Evolutionary conservation across 1,140 invertebrate species (phyloP).

Genomic region (Lanistes nyassanus): DNA sequence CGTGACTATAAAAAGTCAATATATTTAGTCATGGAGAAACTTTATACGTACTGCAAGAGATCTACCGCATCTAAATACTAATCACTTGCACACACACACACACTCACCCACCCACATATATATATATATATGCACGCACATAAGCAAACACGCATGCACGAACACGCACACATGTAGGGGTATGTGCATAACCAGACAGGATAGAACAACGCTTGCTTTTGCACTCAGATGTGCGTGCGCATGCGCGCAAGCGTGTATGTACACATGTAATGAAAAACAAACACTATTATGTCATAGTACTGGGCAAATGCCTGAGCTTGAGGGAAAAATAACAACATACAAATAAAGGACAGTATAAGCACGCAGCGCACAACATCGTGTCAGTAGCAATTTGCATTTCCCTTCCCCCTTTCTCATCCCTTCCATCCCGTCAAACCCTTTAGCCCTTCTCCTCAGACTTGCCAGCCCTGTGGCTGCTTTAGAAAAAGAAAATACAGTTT

Average conservation of each 20-base stretch:
- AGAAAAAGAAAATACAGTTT: too few species aligned
- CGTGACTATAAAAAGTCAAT: too few species aligned
- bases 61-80: too few species aligned
- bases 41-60: too few species aligned
- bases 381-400: background rate
- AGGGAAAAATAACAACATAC: background rate
- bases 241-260: background rate
- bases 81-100: background rate
- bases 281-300: background rate
- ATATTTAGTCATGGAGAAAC: too few species aligned
- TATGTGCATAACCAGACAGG: background rate
- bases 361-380: background rate
- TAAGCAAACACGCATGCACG: background rate
- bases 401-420: background rate
- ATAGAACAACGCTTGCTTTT: background rate
- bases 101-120: slow-evolving; percentile 3
- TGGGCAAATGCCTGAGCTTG: background rate
- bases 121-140: background rate
- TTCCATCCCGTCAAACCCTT: background rate
- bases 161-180: background rate
- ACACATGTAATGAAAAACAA: background rate
- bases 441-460: too few species aligned
- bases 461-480: too few species aligned
- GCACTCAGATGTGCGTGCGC: background rate
- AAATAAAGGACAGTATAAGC: slow-evolving; percentile 1